A percentile compares a stretch with the other conserved stretches of the same genome.
Evolutionary conservation across 1,140 invertebrate species (phyloP).

Genomic region (Cotesia typhae): DNA sequence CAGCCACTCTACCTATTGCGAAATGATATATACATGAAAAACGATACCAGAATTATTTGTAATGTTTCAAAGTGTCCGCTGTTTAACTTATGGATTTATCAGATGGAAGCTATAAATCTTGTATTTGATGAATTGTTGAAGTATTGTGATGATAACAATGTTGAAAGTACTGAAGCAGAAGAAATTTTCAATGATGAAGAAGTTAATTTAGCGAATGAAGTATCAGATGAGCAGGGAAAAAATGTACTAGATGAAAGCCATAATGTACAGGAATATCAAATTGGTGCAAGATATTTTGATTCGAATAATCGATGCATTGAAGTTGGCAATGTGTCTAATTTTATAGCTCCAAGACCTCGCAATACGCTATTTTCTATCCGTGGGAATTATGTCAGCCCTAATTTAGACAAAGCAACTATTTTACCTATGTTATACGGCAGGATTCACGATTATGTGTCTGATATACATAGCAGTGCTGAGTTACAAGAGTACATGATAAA

Average conservation of each 20-base stretch:
- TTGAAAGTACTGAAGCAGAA: neutral
- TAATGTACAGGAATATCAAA: neutral
- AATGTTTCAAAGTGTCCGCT: neutral
- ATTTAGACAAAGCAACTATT: neutral
- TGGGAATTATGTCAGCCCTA: neutral
- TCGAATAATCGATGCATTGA: neutral
- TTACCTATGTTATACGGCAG: neutral
- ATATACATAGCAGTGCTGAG: neutral
- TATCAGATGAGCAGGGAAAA: neutral
- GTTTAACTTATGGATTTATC: neutral
- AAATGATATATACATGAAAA: slow-evolving; percentile 8
- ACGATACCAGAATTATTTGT: neutral
- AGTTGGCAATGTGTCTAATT: neutral
- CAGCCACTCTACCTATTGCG: neutral
- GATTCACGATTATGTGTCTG: neutral
- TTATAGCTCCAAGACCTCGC: neutral
- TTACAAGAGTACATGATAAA: neutral
- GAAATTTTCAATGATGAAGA: neutral
- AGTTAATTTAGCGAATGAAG: neutral
- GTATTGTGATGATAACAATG: neutral
- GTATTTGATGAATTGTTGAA: neutral
- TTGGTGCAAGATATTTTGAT: neutral
- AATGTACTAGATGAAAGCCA: neutral
- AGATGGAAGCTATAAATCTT: neutral
- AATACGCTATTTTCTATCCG: neutral